Conservation (phyloP, 1,140 invertebrate genomes). For the Ceratosolen solmsi region DNA sequence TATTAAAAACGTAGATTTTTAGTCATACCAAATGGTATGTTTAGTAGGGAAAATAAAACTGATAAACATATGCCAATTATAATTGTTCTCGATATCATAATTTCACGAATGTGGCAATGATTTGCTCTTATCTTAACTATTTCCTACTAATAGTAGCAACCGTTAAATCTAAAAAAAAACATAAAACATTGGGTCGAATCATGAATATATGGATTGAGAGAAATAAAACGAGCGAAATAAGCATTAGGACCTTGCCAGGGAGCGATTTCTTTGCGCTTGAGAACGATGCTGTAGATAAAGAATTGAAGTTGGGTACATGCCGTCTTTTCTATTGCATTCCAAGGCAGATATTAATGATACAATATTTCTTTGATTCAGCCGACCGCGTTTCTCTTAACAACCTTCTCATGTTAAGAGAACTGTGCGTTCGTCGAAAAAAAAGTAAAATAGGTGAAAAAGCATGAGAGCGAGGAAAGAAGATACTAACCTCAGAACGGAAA, state of each 20-base stretch:
- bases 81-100: background rate
- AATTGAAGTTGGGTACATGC: slow-evolving; percentile 7
- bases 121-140: no score
- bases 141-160: no score
- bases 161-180: no score
- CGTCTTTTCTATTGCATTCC: slow-evolving; percentile 61
- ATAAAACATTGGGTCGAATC: slow-evolving; percentile 16
- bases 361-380: slow-evolving; percentile 68
- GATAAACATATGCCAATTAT: slow-evolving; percentile 32
- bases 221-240: slow-evolving; percentile 25
- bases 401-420: slow-evolving; percentile 44
- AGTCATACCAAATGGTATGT: no score
- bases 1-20: no score
- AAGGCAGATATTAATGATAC: slow-evolving; percentile 65
- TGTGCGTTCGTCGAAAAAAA: slow-evolving; percentile 28
- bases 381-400: slow-evolving; percentile 60
- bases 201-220: background rate
- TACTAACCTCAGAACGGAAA: background rate
- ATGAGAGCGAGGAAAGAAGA: background rate
- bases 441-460: background rate
- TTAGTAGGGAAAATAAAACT: slow-evolving; percentile 36
- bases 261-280: slow-evolving; percentile 35
- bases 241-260: slow-evolving; percentile 15
- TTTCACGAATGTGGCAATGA: background rate
- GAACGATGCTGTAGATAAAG: slow-evolving; percentile 25